A percentile compares a stretch with the other conserved stretches of the same genome.
These are phyloP conservation scores for Lissocephala sabroskyi DNA, from an alignment of 2,888 invertebrate species.

Conservation along the genomic window DNA sequence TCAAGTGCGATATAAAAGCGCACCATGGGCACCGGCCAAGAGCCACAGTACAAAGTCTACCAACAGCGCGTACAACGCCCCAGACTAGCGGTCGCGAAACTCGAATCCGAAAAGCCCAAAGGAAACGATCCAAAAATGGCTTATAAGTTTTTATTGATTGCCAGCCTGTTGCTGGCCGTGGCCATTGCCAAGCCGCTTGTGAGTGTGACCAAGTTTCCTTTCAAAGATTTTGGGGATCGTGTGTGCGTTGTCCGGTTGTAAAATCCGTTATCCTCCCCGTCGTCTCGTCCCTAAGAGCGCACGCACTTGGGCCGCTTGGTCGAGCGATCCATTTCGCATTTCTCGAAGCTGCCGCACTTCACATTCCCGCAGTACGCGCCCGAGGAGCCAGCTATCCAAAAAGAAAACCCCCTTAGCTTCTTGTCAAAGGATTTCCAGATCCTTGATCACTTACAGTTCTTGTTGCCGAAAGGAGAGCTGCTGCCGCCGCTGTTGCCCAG, in stretches of 20 bases:
- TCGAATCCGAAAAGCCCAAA: too few species aligned
- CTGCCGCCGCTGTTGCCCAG: constrained; percentile 52
- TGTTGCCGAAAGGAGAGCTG: constrained; percentile 64
- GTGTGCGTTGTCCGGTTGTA: too few species aligned
- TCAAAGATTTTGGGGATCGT: too few species aligned
- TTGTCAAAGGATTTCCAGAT: not conserved
- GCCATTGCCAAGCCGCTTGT: constrained; percentile 65
- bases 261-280: too few species aligned
- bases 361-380: constrained; percentile 80
- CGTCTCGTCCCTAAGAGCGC: constrained; percentile 75
- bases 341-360: constrained; percentile 80
- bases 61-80: constrained; percentile 60
- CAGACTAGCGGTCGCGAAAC: constrained; percentile 7
- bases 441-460: constrained; percentile 69
- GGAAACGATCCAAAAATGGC: constrained; percentile 41
- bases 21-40: constrained; percentile 40
- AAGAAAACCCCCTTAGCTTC: too few species aligned
- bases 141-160: constrained; percentile 63
- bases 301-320: constrained; percentile 81
- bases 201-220: constrained; percentile 65
- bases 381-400: constrained; percentile 58
- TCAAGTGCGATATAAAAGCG: constrained; percentile 68
- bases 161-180: constrained; percentile 60
- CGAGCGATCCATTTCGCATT: constrained; percentile 78
- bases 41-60: constrained; percentile 68